Evolutionary conservation across 2,797 vertebrate genomes (phyloP), one percentile per base, ranked within the genome.

Genomic region (Cyclura pinguis): DNA sequence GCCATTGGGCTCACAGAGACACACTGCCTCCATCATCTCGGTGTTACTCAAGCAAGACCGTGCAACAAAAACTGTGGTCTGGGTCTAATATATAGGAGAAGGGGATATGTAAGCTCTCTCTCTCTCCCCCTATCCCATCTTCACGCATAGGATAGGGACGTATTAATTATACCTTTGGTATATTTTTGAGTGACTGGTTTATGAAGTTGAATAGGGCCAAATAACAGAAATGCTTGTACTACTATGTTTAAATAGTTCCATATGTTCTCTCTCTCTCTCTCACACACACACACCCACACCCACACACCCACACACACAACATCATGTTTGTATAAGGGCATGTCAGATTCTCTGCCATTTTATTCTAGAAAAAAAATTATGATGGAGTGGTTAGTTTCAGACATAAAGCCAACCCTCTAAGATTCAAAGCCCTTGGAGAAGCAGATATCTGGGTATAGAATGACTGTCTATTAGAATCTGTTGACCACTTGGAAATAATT

Each of bases 351-450:
- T 2, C 14, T 32, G 16, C 35, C n/a, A 57, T 81, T 69, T 81
- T 69, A 57, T 38, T 20, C 1, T 55, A 52, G 50, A 35, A 81
- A 88, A 32, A 55, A 42, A 67, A 16, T 57, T 47, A 35, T 67
- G 64, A 92, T 86, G 55, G 27, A 90, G 10, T 80, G 2, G 6
- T 89, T 93, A 87, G 84, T 78, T 93, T 93, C 89, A 92, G 91
- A 89, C 84, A 91, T 76, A 55, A 92, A 91, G 87, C 47, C 84
- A 35, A 85, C 32, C 85, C 77, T 73, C 78, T 12, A 64, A 29
- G 67, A 69, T 69, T 69, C 29, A 27, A 29, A 69, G 67, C 8
- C 10, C 29, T 69, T 67, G 38, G 64, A 35, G 22, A 47, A 38
- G 35, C 57, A 52, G 47, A 62, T 69, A 50, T 52, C 22, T 55